Conservation (phyloP, 2,797 vertebrate species). For the Lacerta agilis region DNA sequence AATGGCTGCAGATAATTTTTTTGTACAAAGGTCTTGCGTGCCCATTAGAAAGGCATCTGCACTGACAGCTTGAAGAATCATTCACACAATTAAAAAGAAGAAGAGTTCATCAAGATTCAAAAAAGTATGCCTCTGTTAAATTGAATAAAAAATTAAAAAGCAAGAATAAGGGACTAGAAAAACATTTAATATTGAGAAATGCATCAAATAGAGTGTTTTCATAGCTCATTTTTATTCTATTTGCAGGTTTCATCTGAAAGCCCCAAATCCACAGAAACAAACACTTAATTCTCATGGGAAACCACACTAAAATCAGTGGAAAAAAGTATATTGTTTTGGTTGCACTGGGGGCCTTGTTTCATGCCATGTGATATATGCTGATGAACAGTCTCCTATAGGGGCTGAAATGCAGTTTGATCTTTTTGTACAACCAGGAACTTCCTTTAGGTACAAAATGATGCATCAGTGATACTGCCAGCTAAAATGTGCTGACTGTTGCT, state of each 20-base stretch:
- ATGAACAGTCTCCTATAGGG: not conserved
- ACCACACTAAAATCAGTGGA: not conserved
- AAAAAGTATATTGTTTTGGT: not conserved
- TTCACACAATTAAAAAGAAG: not conserved
- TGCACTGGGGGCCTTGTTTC: not conserved
- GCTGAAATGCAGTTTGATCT: not conserved
- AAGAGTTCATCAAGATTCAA: slow-evolving; percentile 13
- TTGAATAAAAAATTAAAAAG: not conserved
- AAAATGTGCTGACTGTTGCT: not conserved
- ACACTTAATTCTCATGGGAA: not conserved
- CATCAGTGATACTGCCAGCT: not conserved
- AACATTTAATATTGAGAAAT: not conserved
- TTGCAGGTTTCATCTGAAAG: not conserved
- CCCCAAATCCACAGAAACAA: not conserved
- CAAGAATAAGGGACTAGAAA: not conserved
- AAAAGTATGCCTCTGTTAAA: not conserved
- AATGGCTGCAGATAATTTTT: slow-evolving; percentile 33
- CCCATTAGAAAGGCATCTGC: slow-evolving; percentile 12
- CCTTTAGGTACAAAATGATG: not conserved
- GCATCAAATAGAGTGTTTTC: not conserved
- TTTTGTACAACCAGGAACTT: not conserved
- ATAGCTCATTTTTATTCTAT: slow-evolving; percentile 16
- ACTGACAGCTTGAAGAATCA: slow-evolving; percentile 36
- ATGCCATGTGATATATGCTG: not conserved
- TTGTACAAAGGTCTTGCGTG: slow-evolving; percentile 18